These are phyloP conservation scores for Chloropsis cyanopogon DNA, from an alignment of 2,113 vertebrate genomes.

Conservation along the genomic window DNA sequence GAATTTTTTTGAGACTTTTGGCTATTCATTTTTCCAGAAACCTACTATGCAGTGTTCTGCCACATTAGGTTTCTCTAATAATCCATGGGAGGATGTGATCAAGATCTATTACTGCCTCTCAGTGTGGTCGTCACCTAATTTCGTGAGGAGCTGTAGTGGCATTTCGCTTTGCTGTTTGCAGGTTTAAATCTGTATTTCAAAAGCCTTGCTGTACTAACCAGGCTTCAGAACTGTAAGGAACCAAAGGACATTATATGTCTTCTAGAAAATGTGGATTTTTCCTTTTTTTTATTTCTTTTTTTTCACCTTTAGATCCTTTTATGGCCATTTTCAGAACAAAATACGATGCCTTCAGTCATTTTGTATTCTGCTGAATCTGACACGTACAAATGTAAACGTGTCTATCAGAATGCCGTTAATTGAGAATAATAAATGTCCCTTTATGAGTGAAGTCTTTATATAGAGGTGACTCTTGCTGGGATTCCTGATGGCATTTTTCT, in stretches of 20 bases:
- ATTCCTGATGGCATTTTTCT: conserved; percentile 56
- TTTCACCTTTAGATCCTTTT: not conserved
- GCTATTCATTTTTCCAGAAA: conserved; percentile 18
- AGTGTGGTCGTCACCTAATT: not conserved
- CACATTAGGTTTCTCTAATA: conserved; percentile 67
- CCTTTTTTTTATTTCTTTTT: not conserved
- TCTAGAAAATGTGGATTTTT: not conserved
- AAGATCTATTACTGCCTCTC: conserved; percentile 59
- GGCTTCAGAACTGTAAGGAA: not conserved
- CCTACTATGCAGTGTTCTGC: conserved; percentile 44
- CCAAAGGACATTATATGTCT: not conserved
- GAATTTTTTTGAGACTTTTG: not conserved
- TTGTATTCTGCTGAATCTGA: conserved; percentile 13
- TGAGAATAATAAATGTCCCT: conserved; percentile 53
- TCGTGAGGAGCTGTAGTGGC: not conserved
- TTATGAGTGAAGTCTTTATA: conserved; percentile 43
- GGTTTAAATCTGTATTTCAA: conserved; percentile 2
- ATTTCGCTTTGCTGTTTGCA: not conserved
- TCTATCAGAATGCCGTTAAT: conserved; percentile 56
- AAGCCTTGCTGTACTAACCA: not conserved
- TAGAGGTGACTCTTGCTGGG: conserved; percentile 43
- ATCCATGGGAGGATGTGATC: conserved; percentile 50
- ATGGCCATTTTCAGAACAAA: not conserved
- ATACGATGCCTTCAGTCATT: not conserved
- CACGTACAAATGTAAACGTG: conserved; percentile 46